phyloP scores from a whole-genome alignment of 2,888 invertebrate species.

The Cephus rjabovi region DNA sequence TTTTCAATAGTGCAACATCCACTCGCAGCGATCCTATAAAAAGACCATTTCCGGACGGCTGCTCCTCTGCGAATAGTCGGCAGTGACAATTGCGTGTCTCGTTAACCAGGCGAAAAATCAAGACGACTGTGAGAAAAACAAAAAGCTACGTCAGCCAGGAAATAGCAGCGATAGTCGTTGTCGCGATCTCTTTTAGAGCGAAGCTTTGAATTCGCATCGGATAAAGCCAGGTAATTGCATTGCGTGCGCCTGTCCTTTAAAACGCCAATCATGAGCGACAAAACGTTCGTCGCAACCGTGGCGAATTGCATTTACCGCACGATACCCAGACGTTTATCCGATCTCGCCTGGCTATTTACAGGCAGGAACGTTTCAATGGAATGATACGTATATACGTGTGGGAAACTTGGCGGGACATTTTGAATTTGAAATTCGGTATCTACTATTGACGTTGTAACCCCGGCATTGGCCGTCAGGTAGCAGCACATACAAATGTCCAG shows the following conservation, averaged over 20 bases:
- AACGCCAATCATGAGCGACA: slow-evolving; percentile 65
- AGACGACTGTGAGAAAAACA: background rate
- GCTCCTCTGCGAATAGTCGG: background rate
- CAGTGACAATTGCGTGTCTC: background rate
- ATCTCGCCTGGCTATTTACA: background rate
- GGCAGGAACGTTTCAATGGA: background rate
- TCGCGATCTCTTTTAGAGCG: background rate
- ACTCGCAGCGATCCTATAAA: background rate
- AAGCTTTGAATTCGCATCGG: background rate
- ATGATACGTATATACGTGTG: background rate
- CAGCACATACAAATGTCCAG: background rate
- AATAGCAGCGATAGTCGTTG: background rate
- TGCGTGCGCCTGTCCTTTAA: slow-evolving; percentile 65
- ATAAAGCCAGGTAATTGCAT: slow-evolving; percentile 63
- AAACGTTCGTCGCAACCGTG: slow-evolving; percentile 61
- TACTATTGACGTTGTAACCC: background rate
- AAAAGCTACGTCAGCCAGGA: background rate
- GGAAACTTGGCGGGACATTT: background rate
- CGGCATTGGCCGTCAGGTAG: background rate
- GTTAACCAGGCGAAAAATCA: background rate
- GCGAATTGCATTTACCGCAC: slow-evolving; percentile 48
- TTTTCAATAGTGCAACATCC: background rate
- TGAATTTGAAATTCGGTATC: background rate
- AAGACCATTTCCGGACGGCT: background rate
- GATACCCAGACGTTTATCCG: slow-evolving; percentile 23